These are phyloP conservation scores for Kradibia gibbosae DNA, from an alignment of 1,140 invertebrate species.

Conservation along the genomic window DNA sequence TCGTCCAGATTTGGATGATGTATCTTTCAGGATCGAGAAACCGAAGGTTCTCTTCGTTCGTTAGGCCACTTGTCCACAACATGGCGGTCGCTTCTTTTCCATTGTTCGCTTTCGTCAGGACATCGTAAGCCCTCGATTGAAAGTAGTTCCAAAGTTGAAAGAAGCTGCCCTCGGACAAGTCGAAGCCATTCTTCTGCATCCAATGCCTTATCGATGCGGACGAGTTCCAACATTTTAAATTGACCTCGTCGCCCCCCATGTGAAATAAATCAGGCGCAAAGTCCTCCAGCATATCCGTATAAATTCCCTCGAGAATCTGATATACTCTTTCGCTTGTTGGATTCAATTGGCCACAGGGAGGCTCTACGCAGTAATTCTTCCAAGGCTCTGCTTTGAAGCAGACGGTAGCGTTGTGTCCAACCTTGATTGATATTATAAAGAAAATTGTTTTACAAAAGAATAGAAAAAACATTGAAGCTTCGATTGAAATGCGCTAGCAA, in stretches of 20 bases:
- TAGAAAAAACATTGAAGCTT: too few species aligned
- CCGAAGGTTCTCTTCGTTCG: slow-evolving; percentile 76
- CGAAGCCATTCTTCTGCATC: slow-evolving; percentile 79
- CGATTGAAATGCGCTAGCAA: too few species aligned
- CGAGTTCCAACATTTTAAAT: slow-evolving; percentile 84
- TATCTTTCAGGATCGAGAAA: slow-evolving; percentile 82
- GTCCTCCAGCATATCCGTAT: slow-evolving; percentile 77
- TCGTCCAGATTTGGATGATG: slow-evolving; percentile 89
- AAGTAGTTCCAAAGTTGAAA: slow-evolving; percentile 85
- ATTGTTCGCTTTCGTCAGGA: slow-evolving; percentile 68
- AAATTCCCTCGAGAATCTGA: slow-evolving; percentile 81
- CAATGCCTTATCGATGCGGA: slow-evolving; percentile 78
- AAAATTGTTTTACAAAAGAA: not conserved
- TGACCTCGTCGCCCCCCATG: slow-evolving; percentile 91
- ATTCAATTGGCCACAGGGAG: slow-evolving; percentile 90
- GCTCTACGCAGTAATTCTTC: slow-evolving; percentile 84
- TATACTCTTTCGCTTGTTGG: slow-evolving; percentile 83
- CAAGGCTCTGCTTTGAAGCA: slow-evolving; percentile 83
- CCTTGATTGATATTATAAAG: too few species aligned
- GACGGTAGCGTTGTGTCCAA: slow-evolving; percentile 67
- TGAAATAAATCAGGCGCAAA: slow-evolving; percentile 87
- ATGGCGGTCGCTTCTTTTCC: slow-evolving; percentile 78
- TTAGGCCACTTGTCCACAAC: slow-evolving; percentile 88
- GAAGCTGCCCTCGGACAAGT: slow-evolving; percentile 76
- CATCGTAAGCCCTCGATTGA: slow-evolving; percentile 78